Evolutionary conservation across 2,113 vertebrate species (phyloP).

Genomic region (Thymallus thymallus): DNA sequence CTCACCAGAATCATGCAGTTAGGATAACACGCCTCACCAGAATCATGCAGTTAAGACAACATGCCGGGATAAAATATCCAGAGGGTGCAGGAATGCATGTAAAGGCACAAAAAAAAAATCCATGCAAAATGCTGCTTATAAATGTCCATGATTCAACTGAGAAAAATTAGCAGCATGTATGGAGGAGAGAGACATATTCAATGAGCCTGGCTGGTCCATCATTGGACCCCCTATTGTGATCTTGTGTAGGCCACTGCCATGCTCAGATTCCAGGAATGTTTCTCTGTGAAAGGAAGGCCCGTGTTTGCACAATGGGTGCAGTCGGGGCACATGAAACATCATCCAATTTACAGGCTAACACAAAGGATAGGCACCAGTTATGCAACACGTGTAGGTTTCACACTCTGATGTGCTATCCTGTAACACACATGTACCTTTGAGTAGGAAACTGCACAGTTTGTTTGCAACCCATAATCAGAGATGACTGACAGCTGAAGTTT

Average conservation of each 20-base stretch:
- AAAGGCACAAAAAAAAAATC: conserved; percentile 8
- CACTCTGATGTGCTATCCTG: too few species aligned
- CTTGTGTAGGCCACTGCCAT: not conserved
- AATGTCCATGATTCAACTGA: conserved; percentile 44
- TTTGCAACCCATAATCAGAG: too few species aligned
- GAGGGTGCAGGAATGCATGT: conserved; percentile 22
- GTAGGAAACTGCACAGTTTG: too few species aligned
- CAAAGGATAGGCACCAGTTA: too few species aligned
- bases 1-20: too few species aligned
- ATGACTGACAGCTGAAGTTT: too few species aligned
- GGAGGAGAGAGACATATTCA: conserved; percentile 5
- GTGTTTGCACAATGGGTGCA: not conserved
- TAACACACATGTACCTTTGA: too few species aligned
- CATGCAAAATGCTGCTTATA: conserved; percentile 32
- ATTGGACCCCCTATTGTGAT: not conserved
- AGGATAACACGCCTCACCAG: too few species aligned
- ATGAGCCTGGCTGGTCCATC: conserved; percentile 18
- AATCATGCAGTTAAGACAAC: too few species aligned
- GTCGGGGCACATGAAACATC: not conserved
- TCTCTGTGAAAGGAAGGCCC: not conserved
- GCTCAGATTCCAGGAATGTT: not conserved
- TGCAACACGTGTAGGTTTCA: too few species aligned
- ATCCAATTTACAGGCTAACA: not conserved
- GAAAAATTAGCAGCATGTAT: conserved; percentile 43
- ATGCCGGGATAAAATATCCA: conserved; percentile 33